Base-by-base conservation (phyloP, 2,888 invertebrate species). In the Heliconius sara region DNA sequence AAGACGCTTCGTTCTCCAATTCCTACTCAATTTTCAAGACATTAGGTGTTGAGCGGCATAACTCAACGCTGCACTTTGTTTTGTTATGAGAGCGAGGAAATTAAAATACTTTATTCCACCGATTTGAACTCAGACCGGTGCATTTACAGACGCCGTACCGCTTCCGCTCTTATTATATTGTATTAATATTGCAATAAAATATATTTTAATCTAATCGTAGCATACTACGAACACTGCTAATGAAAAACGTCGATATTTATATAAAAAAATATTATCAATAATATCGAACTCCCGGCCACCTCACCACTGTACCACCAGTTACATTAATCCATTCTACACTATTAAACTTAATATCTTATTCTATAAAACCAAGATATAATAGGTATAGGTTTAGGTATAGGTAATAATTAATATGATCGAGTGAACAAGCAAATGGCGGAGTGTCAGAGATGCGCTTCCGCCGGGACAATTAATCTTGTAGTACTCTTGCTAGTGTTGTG, bases 331-430 rank as follows among this genome's bases (percentile, higher is more conserved):
- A 2, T 73, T 22, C 0, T 22, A 30, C 12, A 73, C 16, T n/a
- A 72, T 52, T 19, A 16, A 71, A 57, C 1, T 57, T 34, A 57
- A 13, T 57, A 60, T 10, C 22, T 34, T n/a, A 5, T 57, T 73
- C 22, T 13, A 73, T 57, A 72, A 72, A 52, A 72, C 27, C 22
- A 72, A 39, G 9, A 39, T 39, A 39, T 47, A 47, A 9, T 19
- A 52, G 19, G 52, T 52, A 52, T 19, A 52, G 16, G 52, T 19
- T 13, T 47, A 60, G 34, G 22, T 60, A 57, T 72, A 34, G 34
- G 39, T 57, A 73, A 60, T 73, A 73, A 73, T 60, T 39, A 73
- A 73, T 73, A 73, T 60, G 73, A 73, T 73, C 57, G 73, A 73
- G 60, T 73, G 57, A 73, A 73, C n/a, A 60, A 60, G 73, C 34